A percentile compares a stretch with the other conserved stretches of the same genome.
These are phyloP conservation scores for Sciurus vulgaris DNA, from an alignment of 2,797 vertebrate species.

Conservation along the genomic window DNA sequence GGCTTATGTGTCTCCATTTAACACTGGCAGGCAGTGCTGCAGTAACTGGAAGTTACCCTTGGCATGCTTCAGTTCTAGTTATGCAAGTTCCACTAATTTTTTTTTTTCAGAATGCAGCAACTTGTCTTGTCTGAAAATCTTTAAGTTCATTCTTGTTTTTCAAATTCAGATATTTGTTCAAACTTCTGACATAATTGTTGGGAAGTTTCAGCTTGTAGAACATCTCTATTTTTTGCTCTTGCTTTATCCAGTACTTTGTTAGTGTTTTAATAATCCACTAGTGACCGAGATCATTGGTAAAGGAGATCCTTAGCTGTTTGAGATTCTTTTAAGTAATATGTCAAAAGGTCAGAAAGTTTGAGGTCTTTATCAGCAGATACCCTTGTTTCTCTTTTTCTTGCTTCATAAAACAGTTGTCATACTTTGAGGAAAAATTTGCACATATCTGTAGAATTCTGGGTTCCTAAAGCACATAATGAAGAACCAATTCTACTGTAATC, in stretches of 20 bases:
- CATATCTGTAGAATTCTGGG: no score
- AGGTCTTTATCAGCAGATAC: no score
- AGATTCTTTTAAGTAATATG: no score
- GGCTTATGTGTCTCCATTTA: no score
- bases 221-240: slow-evolving; percentile 98
- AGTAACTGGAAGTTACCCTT: slow-evolving; percentile 88
- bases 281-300: slow-evolving; percentile 95
- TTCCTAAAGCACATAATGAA: no score
- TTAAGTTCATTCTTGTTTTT: slow-evolving; percentile 99
- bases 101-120: slow-evolving; percentile 96
- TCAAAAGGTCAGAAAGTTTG: no score
- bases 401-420: no score
- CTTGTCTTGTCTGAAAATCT: slow-evolving; percentile 99
- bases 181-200: slow-evolving; percentile 99
- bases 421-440: no score
- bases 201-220: slow-evolving; percentile 97
- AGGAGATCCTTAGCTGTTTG: slow-evolving; percentile 92
- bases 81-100: slow-evolving; percentile 99
- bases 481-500: no score
- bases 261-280: slow-evolving; percentile 99
- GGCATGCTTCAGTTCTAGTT: slow-evolving; percentile 99
- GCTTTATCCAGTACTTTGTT: slow-evolving; percentile 99
- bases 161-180: slow-evolving; percentile 98
- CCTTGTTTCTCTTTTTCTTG: no score
- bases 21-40: no score